phyloP scores from a whole-genome alignment of 1,140 invertebrate genomes.

The Chlorops oryzae region DNA sequence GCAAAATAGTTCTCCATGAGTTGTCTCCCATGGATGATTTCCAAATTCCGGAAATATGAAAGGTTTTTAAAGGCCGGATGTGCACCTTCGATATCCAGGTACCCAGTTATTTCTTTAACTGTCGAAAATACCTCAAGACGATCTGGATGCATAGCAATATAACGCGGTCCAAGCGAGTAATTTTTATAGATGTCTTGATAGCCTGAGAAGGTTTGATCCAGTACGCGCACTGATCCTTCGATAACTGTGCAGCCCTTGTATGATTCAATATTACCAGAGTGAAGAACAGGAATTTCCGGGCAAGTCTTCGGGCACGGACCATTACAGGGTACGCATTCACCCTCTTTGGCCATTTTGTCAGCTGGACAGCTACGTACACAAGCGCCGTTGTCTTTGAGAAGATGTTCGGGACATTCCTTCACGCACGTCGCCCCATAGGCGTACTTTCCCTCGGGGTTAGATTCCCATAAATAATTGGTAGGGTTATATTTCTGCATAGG shows the following conservation, averaged over 20 bases:
- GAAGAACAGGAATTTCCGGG: slow-evolving; percentile 63
- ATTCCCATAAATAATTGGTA: slow-evolving; percentile 81
- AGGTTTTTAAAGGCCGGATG: slow-evolving; percentile 82
- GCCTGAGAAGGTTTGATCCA: slow-evolving; percentile 84
- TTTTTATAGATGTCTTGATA: slow-evolving; percentile 76
- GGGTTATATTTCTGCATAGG: slow-evolving; percentile 90
- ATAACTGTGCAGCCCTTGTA: slow-evolving; percentile 92
- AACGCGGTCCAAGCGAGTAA: slow-evolving; percentile 71
- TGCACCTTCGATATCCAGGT: slow-evolving; percentile 82
- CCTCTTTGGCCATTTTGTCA: slow-evolving; percentile 78
- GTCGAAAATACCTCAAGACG: slow-evolving; percentile 84
- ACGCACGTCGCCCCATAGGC: slow-evolving; percentile 95
- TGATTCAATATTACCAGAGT: slow-evolving; percentile 81
- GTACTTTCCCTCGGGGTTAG: slow-evolving; percentile 90
- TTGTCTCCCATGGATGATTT: slow-evolving; percentile 84
- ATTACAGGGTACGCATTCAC: slow-evolving; percentile 88
- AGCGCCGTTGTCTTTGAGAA: slow-evolving; percentile 86
- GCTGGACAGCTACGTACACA: slow-evolving; percentile 88
- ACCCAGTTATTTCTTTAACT: slow-evolving; percentile 88
- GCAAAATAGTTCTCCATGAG: slow-evolving; percentile 77
- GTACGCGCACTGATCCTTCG: slow-evolving; percentile 85
- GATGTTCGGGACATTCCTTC: slow-evolving; percentile 87
- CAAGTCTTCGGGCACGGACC: slow-evolving; percentile 94
- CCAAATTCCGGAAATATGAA: slow-evolving; percentile 87
- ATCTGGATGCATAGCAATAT: slow-evolving; percentile 76